These are phyloP conservation scores for Cavia porcellus DNA, from an alignment of 2,113 vertebrate species.

Conservation along the genomic window DNA sequence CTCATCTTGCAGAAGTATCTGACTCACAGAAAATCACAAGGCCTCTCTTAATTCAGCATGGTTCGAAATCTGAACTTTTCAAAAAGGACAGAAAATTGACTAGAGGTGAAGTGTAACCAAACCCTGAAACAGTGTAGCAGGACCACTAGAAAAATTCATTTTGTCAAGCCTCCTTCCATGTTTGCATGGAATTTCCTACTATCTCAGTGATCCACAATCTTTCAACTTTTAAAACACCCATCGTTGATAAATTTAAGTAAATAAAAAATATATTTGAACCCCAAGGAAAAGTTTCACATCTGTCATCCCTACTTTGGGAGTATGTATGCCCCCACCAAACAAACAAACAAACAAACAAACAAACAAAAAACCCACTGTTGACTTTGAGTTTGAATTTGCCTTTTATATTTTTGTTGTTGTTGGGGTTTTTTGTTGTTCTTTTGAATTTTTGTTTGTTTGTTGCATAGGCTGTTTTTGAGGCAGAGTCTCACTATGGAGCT, in stretches of 20 bases:
- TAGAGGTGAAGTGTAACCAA: background rate
- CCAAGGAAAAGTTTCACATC: background rate
- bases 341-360: background rate
- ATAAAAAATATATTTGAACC: background rate
- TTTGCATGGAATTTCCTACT: background rate
- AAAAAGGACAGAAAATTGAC: background rate
- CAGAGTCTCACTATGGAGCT: background rate
- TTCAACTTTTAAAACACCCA: background rate
- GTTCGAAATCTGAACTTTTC: slow-evolving; percentile 36
- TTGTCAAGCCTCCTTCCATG: background rate
- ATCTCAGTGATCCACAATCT: background rate
- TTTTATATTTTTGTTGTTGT: background rate
- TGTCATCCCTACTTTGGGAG: background rate
- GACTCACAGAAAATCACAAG: background rate
- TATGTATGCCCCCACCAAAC: background rate
- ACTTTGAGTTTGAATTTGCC: background rate
- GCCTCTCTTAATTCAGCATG: background rate
- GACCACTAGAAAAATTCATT: background rate
- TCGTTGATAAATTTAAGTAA: background rate
- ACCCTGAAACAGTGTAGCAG: background rate
- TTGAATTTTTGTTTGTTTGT: too few relatives aligned
- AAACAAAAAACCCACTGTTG: background rate
- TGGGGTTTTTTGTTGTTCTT: background rate
- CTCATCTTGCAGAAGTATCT: background rate
- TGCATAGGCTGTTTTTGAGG: background rate